Evolutionary conservation across 2,797 vertebrate genomes (phyloP), one percentile per base, ranked within the genome.

Genomic region (Pseudotriccus pelzelni): DNA sequence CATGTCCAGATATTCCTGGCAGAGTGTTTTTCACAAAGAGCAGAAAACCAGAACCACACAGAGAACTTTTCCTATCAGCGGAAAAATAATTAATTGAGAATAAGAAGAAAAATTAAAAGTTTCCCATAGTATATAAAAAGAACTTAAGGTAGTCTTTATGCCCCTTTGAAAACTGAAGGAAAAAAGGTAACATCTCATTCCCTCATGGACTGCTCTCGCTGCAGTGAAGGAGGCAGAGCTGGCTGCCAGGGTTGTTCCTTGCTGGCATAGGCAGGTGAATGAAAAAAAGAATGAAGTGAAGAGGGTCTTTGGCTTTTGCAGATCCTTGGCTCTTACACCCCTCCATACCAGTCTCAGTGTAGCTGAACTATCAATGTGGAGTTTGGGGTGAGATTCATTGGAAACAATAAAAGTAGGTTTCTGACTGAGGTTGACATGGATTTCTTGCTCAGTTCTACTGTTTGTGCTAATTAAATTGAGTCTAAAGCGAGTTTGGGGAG

Each of bases 261-360:
- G 66, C 16, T 62, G n/a, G 14, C 22, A 8, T 3, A 76, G n/a
- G 23, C 34, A 74, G 28, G 11, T 12, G 17, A 41, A 55, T 2
- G 18, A 69, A 67, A 23, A 46, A 75, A 44, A 12, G 4, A 28
- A 28, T 13, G 13, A 68, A 34, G 11, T 34, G 36, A 84, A 41
- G 7, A 47, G 50, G 47, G 44, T 39, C 30, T 41, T 63, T 59
- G 10, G 23, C 39, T 76, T 47, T 47, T 22, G 5, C 15, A 50
- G 13, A 30, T 27, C 41, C 50, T 62, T 75, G 32, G 12, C 37
- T 74, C 53, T 49, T 55, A 8, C 21, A 34, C 28, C 39, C 11
- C 9, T 47, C 18, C 3, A 5, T 9, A 7, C 15, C 36, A 41
- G 8, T 36, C 19, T 15, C 0, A 3, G 8, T 14, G 8, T 0